Percentiles rank a stretch among this genome's conserved stretches.
Evolutionary conservation across 1,140 invertebrate species (phyloP).

Genomic region (Sweltsa coloradensis): DNA sequence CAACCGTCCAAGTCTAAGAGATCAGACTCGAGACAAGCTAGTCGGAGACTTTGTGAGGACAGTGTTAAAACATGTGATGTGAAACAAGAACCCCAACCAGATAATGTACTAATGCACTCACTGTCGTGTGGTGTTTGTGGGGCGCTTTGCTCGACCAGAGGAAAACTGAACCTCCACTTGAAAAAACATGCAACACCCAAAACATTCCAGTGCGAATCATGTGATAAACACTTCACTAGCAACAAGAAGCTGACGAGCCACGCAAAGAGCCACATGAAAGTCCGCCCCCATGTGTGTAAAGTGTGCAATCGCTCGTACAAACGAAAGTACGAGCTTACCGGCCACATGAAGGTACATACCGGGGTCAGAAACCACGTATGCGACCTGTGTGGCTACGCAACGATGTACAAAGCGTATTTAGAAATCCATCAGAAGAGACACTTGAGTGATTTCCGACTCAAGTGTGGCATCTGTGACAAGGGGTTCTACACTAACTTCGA

Average conservation of each 20-base stretch:
- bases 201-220: slow-evolving; percentile 17
- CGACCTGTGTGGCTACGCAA: slow-evolving; percentile 29
- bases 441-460: slow-evolving; percentile 26
- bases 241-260: slow-evolving; percentile 37
- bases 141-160: neutral
- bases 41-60: neutral
- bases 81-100: neutral
- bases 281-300: slow-evolving; percentile 34
- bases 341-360: slow-evolving; percentile 28
- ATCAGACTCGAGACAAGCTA: too few species aligned
- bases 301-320: slow-evolving; percentile 35
- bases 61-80: neutral
- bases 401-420: slow-evolving; percentile 29
- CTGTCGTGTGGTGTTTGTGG: too few species aligned
- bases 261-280: slow-evolving; percentile 31
- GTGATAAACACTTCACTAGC: slow-evolving; percentile 28
- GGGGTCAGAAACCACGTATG: slow-evolving; percentile 27
- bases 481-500: slow-evolving; percentile 28
- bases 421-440: slow-evolving; percentile 29
- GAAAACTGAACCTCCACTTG: neutral
- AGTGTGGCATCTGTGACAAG: slow-evolving; percentile 31
- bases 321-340: slow-evolving; percentile 30
- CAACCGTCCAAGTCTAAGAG: too few species aligned
- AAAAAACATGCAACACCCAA: neutral
- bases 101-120: too few species aligned